Percentiles rank a stretch among this genome's conserved stretches.
These are phyloP conservation scores for Mythimna loreyi DNA, from an alignment of 2,888 invertebrate species.

Conservation along the genomic window DNA sequence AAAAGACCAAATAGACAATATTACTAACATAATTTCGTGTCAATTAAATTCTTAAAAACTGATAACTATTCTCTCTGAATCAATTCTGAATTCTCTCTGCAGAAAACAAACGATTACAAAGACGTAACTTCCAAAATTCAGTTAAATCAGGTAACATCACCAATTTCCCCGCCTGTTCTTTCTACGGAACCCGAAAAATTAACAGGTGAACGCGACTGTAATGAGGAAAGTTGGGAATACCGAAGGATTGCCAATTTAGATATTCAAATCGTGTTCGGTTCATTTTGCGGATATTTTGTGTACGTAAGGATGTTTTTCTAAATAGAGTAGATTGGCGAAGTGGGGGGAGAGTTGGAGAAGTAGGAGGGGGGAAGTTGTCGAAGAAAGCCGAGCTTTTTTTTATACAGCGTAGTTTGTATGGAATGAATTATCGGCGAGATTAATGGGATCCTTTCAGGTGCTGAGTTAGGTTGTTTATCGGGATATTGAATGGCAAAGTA, in stretches of 20 bases:
- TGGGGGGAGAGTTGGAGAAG: background rate
- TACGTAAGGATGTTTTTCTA: conserved; percentile 60
- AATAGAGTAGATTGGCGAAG: conserved; percentile 52
- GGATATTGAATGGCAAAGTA: conserved; percentile 37
- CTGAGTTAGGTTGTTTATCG: conserved; percentile 32
- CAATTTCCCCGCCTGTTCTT: background rate
- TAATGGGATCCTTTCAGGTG: conserved; percentile 51
- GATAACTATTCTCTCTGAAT: no score
- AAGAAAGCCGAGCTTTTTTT: conserved; percentile 31
- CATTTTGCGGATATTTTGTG: conserved; percentile 77
- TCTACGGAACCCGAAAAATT: conserved; percentile 76
- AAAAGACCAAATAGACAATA: background rate
- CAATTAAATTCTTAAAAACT: background rate
- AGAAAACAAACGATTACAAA: background rate
- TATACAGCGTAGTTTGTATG: conserved; percentile 36
- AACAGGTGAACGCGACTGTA: conserved; percentile 84
- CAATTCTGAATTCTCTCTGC: background rate
- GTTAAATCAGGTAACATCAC: background rate
- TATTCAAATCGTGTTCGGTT: conserved; percentile 88
- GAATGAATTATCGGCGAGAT: conserved; percentile 57
- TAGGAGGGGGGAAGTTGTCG: conserved; percentile 16
- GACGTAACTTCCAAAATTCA: background rate
- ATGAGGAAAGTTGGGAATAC: conserved; percentile 86
- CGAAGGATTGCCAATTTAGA: conserved; percentile 88
- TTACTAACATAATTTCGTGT: no score